Conservation (phyloP, 2,888 invertebrate species). For the Silvanus unidentatus region DNA sequence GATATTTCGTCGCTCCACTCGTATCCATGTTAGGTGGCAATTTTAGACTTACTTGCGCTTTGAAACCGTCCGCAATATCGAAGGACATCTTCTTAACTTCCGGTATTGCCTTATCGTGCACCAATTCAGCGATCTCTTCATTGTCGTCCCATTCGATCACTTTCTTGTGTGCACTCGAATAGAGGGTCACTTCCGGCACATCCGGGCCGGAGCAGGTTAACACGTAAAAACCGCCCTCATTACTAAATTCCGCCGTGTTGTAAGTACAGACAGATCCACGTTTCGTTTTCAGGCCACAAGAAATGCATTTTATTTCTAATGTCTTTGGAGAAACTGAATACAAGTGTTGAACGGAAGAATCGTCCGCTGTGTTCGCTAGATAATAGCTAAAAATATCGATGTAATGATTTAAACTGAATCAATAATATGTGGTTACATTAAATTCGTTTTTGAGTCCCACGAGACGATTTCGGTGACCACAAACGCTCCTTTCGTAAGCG, state of each 20-base stretch:
- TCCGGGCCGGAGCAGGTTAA: constrained; percentile 80
- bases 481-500: constrained; percentile 58
- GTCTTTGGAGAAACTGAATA: constrained; percentile 62
- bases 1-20: constrained; percentile 65
- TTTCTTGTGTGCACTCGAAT: constrained; percentile 46
- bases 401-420: not conserved
- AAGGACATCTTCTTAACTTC: constrained; percentile 56
- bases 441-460: constrained; percentile 60
- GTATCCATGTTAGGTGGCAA: constrained; percentile 67
- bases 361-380: constrained; percentile 68
- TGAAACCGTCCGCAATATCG: constrained; percentile 59
- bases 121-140: constrained; percentile 47
- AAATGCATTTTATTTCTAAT: constrained; percentile 60
- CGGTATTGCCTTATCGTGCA: constrained; percentile 53
- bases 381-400: constrained; percentile 64
- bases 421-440: constrained; percentile 54
- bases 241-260: constrained; percentile 64
- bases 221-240: constrained; percentile 60
- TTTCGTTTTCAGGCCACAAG: constrained; percentile 60
- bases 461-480: constrained; percentile 68
- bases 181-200: constrained; percentile 67
- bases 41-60: constrained; percentile 68
- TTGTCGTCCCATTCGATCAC: constrained; percentile 64
- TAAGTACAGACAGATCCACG: constrained; percentile 56
- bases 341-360: constrained; percentile 75